A percentile compares a stretch with the other conserved stretches of the same genome.
Conservation (phyloP, 2,888 invertebrate genomes). For the Globia sparganii region DNA sequence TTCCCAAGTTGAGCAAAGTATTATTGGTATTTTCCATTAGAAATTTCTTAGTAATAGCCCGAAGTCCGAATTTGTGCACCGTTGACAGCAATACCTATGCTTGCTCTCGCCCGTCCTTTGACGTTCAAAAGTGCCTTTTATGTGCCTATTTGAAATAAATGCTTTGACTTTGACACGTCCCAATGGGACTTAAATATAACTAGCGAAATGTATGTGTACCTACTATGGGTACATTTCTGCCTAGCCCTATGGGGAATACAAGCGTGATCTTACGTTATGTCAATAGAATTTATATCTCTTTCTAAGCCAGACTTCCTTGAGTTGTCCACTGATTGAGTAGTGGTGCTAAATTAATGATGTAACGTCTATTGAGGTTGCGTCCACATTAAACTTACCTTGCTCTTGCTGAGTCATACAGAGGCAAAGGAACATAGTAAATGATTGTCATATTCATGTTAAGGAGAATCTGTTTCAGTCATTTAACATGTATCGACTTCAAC, state of each 20-base stretch:
- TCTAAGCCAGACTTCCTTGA: conserved; percentile 12
- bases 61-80: too few relatives aligned
- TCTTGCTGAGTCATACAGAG: neutral
- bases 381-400: conserved; percentile 7
- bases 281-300: conserved; percentile 2
- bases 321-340: neutral
- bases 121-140: too few relatives aligned
- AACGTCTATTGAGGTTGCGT: conserved; percentile 4
- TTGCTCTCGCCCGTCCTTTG: too few relatives aligned
- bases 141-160: too few relatives aligned
- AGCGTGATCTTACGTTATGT: neutral
- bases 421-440: neutral
- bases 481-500: neutral
- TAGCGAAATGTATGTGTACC: too few relatives aligned
- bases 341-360: conserved; percentile 2
- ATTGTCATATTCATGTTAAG: neutral
- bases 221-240: neutral
- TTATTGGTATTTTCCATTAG: too few relatives aligned
- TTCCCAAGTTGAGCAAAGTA: too few relatives aligned
- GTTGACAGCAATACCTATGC: too few relatives aligned
- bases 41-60: too few relatives aligned
- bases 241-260: neutral
- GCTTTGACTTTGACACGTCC: too few relatives aligned
- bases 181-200: too few relatives aligned
- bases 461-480: neutral